Conservation (phyloP, 1,140 invertebrate species). For the Apis florea region DNA sequence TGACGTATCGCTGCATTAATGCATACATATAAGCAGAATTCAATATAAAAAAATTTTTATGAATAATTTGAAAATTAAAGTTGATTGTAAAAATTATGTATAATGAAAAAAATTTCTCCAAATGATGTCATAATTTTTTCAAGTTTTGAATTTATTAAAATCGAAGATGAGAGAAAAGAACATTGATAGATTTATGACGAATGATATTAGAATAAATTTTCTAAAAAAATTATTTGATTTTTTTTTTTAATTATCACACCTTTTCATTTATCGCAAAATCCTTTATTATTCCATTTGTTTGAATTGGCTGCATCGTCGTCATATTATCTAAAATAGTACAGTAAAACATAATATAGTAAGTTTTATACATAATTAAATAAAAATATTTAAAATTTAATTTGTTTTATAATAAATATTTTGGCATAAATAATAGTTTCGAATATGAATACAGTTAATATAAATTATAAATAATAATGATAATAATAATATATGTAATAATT, state of each 20-base stretch:
- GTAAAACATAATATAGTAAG: constrained; percentile 20
- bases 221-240: background rate
- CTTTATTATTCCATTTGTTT: constrained; percentile 69
- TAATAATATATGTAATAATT: background rate
- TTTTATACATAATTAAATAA: background rate
- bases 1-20: no score
- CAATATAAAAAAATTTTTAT: no score
- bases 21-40: no score
- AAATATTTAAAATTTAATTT: background rate
- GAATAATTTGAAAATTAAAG: no score
- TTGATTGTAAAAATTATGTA: no score
- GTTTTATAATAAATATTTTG: background rate
- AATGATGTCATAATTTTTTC: no score
- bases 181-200: no score
- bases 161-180: no score
- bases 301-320: constrained; percentile 66
- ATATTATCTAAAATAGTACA: constrained; percentile 72
- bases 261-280: constrained; percentile 66
- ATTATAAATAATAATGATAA: background rate
- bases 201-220: background rate
- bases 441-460: background rate
- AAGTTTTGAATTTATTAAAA: no score
- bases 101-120: no score
- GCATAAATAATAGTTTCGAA: no score
- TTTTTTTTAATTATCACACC: constrained; percentile 47